phyloP scores from a whole-genome alignment of 2,797 vertebrate genomes.

The Silurus lanzhouensis region DNA sequence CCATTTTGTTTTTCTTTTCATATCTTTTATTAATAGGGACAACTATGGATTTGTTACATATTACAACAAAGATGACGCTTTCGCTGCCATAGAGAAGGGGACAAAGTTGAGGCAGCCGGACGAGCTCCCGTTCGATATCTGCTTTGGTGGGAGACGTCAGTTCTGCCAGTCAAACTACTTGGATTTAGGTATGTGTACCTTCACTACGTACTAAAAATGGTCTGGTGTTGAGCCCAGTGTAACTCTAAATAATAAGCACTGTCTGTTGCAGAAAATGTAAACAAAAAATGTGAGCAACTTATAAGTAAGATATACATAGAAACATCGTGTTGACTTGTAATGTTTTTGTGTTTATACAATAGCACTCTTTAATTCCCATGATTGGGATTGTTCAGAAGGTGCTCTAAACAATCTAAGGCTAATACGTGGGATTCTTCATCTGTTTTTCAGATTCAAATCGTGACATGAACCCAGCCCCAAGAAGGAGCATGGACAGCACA shows the following conservation, averaged over 20 bases:
- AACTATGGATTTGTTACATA: constrained; percentile 97
- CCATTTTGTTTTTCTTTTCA: neutral
- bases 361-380: no score
- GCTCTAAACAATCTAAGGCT: no score
- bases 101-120: constrained; percentile 83
- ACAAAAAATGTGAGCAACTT: no score
- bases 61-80: constrained; percentile 86
- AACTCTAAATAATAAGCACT: neutral
- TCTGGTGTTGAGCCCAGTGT: neutral
- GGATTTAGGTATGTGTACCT: constrained; percentile 83
- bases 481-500: constrained; percentile 80
- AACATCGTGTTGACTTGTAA: no score
- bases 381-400: neutral
- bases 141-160: constrained; percentile 93
- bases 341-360: neutral
- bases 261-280: neutral
- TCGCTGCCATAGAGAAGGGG: constrained; percentile 91
- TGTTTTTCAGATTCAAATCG: constrained; percentile 83
- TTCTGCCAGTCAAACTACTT: constrained; percentile 91
- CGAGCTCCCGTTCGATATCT: constrained; percentile 93
- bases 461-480: constrained; percentile 72
- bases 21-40: constrained; percentile 69
- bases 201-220: neutral
- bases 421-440: neutral
- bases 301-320: no score